Evolutionary conservation across 2,888 invertebrate species (phyloP).

Genomic region (Cryptophagus acutangulus): DNA sequence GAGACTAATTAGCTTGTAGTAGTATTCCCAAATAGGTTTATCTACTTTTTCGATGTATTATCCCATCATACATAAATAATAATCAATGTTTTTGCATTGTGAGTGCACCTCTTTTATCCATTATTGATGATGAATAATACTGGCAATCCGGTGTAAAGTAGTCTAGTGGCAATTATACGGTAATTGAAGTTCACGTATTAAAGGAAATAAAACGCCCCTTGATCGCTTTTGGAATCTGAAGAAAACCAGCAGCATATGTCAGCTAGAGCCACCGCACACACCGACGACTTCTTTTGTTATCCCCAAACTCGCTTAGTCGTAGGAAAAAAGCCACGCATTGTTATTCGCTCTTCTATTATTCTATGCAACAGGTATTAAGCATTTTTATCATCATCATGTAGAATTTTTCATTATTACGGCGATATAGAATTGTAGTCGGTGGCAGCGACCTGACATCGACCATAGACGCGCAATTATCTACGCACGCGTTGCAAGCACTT

Average conservation of each 20-base stretch:
- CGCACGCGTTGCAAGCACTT: no score
- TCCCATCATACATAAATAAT: background rate
- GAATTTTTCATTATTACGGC: no score
- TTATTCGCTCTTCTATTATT: slow-evolving; percentile 23
- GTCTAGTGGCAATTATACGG: slow-evolving; percentile 2
- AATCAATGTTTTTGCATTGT: background rate
- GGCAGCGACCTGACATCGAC: no score
- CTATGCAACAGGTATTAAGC: slow-evolving; percentile 28
- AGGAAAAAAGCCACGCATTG: slow-evolving; percentile 9
- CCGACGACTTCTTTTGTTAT: slow-evolving; percentile 11
- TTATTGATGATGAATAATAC: background rate
- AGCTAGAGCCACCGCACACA: slow-evolving; percentile 8
- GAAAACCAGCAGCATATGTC: slow-evolving; percentile 8
- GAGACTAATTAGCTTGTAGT: no score
- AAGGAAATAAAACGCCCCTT: slow-evolving; percentile 9
- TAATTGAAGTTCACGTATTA: slow-evolving; percentile 1
- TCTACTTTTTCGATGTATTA: slow-evolving; percentile 1
- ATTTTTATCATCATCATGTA: slow-evolving; percentile 15
- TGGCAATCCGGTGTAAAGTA: background rate
- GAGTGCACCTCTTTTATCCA: background rate
- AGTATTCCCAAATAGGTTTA: background rate
- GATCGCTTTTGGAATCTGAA: slow-evolving; percentile 7
- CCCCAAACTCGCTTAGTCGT: slow-evolving; percentile 5
- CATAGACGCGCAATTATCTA: no score
- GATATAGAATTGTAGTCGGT: no score